A percentile compares a stretch with the other conserved stretches of the same genome.
Evolutionary conservation across 1,140 invertebrate genomes (phyloP).

Genomic region (Paraescarpia echinospica): DNA sequence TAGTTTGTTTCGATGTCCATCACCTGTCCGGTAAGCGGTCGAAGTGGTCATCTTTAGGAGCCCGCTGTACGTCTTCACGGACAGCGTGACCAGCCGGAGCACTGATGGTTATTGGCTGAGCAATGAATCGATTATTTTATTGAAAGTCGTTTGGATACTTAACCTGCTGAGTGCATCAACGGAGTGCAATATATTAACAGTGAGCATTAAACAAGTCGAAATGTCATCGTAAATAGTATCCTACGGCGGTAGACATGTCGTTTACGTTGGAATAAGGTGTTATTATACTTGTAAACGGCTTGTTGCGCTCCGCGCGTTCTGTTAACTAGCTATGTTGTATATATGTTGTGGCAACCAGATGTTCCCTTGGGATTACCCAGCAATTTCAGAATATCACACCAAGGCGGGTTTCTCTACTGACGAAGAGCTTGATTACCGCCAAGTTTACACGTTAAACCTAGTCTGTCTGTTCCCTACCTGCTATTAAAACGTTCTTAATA

Average conservation of each 20-base stretch:
- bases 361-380: not conserved
- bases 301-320: not conserved
- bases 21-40: too few relatives aligned
- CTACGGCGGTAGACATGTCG: not conserved
- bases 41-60: too few relatives aligned
- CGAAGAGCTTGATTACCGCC: not conserved
- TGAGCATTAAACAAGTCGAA: not conserved
- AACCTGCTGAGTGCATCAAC: not conserved
- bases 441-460: too few relatives aligned
- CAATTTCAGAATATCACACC: too few relatives aligned
- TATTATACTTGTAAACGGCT: not conserved
- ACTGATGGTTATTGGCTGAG: not conserved
- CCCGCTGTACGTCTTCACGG: too few relatives aligned
- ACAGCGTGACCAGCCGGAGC: not conserved
- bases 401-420: not conserved
- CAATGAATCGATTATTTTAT: not conserved
- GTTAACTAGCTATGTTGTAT: not conserved
- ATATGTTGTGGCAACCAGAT: not conserved
- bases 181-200: not conserved
- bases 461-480: too few relatives aligned
- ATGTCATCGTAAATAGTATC: not conserved
- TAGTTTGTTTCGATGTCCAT: too few relatives aligned
- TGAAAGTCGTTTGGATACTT: not conserved
- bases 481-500: too few relatives aligned
- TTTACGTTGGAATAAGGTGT: not conserved